These are phyloP conservation scores for Ceratitis capitata DNA, from an alignment of 1,140 invertebrate genomes.

Conservation along the genomic window DNA sequence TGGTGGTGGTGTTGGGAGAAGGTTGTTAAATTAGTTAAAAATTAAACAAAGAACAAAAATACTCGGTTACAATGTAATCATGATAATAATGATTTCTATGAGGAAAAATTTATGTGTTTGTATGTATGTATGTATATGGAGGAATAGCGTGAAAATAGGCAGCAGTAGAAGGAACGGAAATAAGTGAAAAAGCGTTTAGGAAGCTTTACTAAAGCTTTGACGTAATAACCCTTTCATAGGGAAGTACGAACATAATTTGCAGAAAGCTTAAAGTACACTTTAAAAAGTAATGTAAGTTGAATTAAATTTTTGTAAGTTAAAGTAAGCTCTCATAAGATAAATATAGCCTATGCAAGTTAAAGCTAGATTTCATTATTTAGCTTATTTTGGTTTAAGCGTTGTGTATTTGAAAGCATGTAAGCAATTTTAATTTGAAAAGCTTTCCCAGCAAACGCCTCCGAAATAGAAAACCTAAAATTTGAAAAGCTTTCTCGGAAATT, in stretches of 20 bases:
- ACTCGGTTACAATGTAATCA: conserved; percentile 41
- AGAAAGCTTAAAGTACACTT: not conserved
- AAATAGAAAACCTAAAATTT: no score
- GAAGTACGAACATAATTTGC: no score
- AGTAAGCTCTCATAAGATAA: not conserved
- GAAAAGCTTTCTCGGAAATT: not conserved
- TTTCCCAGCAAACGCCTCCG: not conserved
- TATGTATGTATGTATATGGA: conserved; percentile 44
- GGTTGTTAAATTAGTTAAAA: conserved; percentile 43
- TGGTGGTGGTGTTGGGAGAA: conserved; percentile 38
- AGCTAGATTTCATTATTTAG: not conserved
- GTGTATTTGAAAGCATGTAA: not conserved
- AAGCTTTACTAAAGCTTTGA: no score
- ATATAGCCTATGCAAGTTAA: not conserved
- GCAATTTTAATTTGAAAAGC: not conserved
- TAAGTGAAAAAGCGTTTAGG: not conserved
- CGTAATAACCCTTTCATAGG: no score
- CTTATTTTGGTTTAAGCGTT: no score
- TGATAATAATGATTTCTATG: not conserved
- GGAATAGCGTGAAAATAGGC: conserved; percentile 61
- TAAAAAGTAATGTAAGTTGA: not conserved
- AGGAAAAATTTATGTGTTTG: conserved; percentile 42
- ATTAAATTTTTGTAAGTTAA: no score
- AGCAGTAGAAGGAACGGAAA: conserved; percentile 42
- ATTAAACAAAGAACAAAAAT: conserved; percentile 48